A percentile compares a stretch with the other conserved stretches of the same genome.
phyloP scores from a whole-genome alignment of 2,113 vertebrate genomes.

The Chaetodon auriga region DNA sequence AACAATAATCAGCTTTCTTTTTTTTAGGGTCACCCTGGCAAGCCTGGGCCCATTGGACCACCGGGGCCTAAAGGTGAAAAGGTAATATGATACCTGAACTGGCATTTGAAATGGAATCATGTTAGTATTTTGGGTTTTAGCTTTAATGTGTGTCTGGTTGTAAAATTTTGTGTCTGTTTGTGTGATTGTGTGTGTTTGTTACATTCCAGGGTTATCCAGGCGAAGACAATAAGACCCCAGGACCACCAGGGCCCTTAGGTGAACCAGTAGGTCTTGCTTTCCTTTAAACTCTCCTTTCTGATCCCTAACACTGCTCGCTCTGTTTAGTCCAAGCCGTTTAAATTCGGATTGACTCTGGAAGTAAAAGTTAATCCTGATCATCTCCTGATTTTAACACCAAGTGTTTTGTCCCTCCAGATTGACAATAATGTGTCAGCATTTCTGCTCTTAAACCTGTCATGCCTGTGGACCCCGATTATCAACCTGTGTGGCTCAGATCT shows the following conservation, averaged over 20 bases:
- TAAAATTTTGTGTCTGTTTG: slow-evolving; percentile 4
- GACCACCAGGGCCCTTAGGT: slow-evolving; percentile 96
- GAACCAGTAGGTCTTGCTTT: slow-evolving; percentile 99
- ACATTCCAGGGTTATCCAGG: slow-evolving; percentile 92
- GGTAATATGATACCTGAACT: slow-evolving; percentile 80
- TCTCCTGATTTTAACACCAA: slow-evolving; percentile 7
- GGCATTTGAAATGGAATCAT: background rate
- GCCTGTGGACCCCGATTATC: slow-evolving; percentile 2
- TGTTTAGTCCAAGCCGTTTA: slow-evolving; percentile 20
- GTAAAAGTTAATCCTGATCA: slow-evolving; percentile 38
- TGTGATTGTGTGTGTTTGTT: slow-evolving; percentile 50
- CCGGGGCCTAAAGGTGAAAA: slow-evolving; percentile 97
- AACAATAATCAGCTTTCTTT: slow-evolving; percentile 36
- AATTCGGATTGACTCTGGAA: slow-evolving; percentile 33
- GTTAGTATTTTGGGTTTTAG: background rate
- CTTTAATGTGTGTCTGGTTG: background rate
- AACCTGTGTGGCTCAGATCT: slow-evolving; percentile 8
- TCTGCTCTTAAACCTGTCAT: slow-evolving; percentile 18
- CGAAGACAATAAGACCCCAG: slow-evolving; percentile 90
- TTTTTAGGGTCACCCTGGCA: slow-evolving; percentile 91
- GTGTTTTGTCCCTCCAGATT: background rate
- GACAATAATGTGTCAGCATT: slow-evolving; percentile 19
- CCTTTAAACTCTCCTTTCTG: slow-evolving; percentile 79
- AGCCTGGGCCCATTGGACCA: slow-evolving; percentile 87
- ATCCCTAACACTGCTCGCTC: slow-evolving; percentile 23